These are phyloP conservation scores for Xestoiulus laeticollis DNA, from an alignment of 2,888 invertebrate genomes.

Conservation along the genomic window DNA sequence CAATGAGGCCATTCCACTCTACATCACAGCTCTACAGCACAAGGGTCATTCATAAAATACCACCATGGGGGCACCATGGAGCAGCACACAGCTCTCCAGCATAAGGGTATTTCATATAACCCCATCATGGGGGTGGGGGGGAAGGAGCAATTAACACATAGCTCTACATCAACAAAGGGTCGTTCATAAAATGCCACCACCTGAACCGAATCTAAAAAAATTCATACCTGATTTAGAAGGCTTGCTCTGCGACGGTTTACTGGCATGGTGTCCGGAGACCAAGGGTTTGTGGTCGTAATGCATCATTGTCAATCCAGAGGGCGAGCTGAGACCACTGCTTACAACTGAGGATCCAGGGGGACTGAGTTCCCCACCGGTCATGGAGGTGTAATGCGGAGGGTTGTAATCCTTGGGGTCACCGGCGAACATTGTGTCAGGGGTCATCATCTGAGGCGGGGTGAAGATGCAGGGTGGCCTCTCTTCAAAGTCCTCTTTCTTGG, in stretches of 20 bases:
- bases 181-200: neutral
- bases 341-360: conserved; percentile 48
- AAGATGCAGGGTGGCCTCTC: conserved; percentile 53
- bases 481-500: conserved; percentile 53
- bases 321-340: conserved; percentile 47
- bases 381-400: conserved; percentile 47
- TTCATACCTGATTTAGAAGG: conserved; percentile 51
- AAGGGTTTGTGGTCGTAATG: conserved; percentile 49
- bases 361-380: conserved; percentile 33
- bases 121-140: too few species aligned
- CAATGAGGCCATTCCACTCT: too few species aligned
- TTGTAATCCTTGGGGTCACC: conserved; percentile 49
- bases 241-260: conserved; percentile 48
- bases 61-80: too few species aligned
- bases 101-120: too few species aligned
- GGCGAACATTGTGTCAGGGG: conserved; percentile 53
- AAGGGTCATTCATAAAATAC: neutral
- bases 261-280: neutral
- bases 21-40: too few species aligned
- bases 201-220: too few species aligned
- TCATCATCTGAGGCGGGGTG: conserved; percentile 53
- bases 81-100: too few species aligned
- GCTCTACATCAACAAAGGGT: too few species aligned
- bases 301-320: conserved; percentile 45
- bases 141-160: too few species aligned